phyloP scores from a whole-genome alignment of 2,797 vertebrate genomes.

The Ptychadena robeensis region DNA sequence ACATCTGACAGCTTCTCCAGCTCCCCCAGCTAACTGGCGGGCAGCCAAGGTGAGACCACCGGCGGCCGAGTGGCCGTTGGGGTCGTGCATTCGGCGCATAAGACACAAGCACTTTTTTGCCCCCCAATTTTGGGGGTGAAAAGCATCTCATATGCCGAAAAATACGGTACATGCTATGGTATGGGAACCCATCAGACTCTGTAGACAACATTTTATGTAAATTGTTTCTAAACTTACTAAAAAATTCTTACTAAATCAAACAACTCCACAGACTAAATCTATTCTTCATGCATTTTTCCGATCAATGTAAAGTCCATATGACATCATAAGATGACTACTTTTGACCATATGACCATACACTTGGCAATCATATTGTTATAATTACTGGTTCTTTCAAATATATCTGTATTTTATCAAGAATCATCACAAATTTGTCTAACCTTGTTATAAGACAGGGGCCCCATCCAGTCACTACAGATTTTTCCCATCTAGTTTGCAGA shows the following conservation, averaged over 20 bases:
- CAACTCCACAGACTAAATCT: not conserved
- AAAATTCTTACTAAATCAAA: not conserved
- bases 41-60: no score
- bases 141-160: no score
- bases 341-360: not conserved
- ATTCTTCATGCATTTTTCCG: not conserved
- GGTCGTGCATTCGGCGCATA: no score
- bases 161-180: no score
- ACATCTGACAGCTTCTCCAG: no score
- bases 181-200: no score
- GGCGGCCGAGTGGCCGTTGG: no score
- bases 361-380: not conserved
- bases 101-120: no score
- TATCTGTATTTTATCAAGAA: not conserved
- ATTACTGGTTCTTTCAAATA: not conserved
- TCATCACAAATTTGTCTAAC: not conserved
- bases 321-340: not conserved
- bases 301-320: not conserved
- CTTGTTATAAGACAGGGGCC: not conserved
- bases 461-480: not conserved
- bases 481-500: not conserved
- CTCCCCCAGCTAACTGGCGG: no score
- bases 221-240: no score
- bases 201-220: no score
- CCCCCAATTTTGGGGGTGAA: no score